Evolutionary conservation across 1,140 invertebrate genomes (phyloP), one percentile per base, ranked within the genome.

Genomic region (Trachymyrmex cornetzi): DNA sequence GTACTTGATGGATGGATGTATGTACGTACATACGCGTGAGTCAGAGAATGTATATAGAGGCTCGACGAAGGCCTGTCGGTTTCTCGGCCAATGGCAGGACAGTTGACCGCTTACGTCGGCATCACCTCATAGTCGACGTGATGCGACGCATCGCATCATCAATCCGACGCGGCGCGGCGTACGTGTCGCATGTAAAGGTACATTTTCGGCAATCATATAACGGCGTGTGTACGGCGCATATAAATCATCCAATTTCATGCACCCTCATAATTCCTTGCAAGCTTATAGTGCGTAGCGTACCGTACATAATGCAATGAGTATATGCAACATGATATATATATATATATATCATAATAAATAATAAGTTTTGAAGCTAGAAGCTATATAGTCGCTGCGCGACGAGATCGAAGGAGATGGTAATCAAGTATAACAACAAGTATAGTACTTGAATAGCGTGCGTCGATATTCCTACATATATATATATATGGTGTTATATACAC

Each of bases 1-100:
- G 6, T 30, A n/a, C 30, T 12, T 66, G 6, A 0, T 38, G 27
- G 0, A 30, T 30, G 3, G 3, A 34, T 34, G 30, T 34, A 34
- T 34, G 30, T 34, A 34, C n/a, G n/a, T n/a, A n/a, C n/a, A n/a
- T n/a, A n/a, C n/a, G 85, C 53, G 34, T 84, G 89, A 90, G 85
- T 87, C 75, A 87, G 87, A 69, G 19, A 82, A 34, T 81, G 19
- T 72, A 84, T 7, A 38, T 7, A 38, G 27, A 79, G 85, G 89
- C 89, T 87, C 69, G 89, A 87, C 88, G 72, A 82, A 64, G 89
- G 90, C 89, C 48, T 55, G 90, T 86, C 90, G 50, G 44, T 30
- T 53, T 82, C 63, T 81, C 74, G 67, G 12, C 90, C 90, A 91
- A 91, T 91, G 30, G 50, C 63, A 22, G 34, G 22, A n/a, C 44